Conservation (phyloP, 2,797 vertebrate species). For the Myripristis jacobus region DNA sequence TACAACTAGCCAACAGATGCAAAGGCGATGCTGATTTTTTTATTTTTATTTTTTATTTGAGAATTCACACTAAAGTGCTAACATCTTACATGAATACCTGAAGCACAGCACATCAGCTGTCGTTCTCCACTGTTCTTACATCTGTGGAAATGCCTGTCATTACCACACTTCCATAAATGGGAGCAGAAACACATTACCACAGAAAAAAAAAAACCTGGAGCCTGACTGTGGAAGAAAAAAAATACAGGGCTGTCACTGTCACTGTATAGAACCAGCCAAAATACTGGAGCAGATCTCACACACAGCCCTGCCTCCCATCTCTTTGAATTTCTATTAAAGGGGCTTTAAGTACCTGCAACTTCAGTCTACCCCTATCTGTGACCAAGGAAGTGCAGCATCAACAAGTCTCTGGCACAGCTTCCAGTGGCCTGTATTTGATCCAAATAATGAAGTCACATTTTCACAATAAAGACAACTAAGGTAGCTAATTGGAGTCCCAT, state of each 20-base stretch:
- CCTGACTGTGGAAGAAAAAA: too few relatives aligned
- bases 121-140: slow-evolving; percentile 24
- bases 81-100: slow-evolving; percentile 29
- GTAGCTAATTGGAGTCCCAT: neutral
- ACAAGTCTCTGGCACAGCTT: neutral
- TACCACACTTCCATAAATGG: slow-evolving; percentile 38
- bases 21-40: slow-evolving; percentile 22
- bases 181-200: slow-evolving; percentile 16
- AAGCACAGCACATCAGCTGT: slow-evolving; percentile 31
- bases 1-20: slow-evolving; percentile 36
- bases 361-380: neutral
- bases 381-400: slow-evolving; percentile 12
- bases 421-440: too few relatives aligned
- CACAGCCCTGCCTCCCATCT: too few relatives aligned
- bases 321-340: neutral
- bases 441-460: too few relatives aligned
- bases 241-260: too few relatives aligned
- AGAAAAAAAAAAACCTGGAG: neutral
- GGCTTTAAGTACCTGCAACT: neutral
- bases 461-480: too few relatives aligned
- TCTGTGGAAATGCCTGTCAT: slow-evolving; percentile 21
- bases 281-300: too few relatives aligned
- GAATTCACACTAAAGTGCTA: slow-evolving; percentile 39
- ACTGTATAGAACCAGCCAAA: too few relatives aligned
- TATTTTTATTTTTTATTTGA: slow-evolving; percentile 35